Evolutionary conservation across 92 coral and sea anemone genomes (phyloP), one percentile per base, ranked within the genome.

Genomic region (Meandrina meandrites): DNA sequence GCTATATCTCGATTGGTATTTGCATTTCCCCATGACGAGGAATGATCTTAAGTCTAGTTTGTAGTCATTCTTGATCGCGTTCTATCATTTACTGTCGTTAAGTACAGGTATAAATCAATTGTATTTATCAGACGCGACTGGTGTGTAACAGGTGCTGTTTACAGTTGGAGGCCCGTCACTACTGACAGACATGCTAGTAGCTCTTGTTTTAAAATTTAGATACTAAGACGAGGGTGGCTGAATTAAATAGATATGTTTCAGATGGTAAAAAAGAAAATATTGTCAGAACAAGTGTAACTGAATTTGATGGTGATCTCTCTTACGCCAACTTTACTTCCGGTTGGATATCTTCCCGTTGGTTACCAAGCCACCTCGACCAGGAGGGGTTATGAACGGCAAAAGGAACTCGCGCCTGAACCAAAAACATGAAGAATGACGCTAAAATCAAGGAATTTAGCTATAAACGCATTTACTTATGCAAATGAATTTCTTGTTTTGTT

Each of bases 121-220:
- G 71, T 75, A 30, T 74, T 75, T 37, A 57, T 37, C 36, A 73
- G 27, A 71, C 79, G 16, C 74, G 36, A n/a, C 87, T 58, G 87
- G 87, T 84, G 40, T 56, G 28, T 1, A 71, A 84, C 87, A 84
- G 87, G 87, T 60, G 68, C 75, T 35, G 54, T 84, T 57, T n/a
- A n/a, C n/a, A n/a, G n/a, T n/a, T 15, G 15, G 16, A 19, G 21
- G 80, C 28, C 24, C 57, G 42, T 78, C 35, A 4, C 30, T 32
- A 62, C 78, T 12, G 7, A 34, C 47, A 13, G 75, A 10, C 62
- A 5, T 24, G 15, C 0, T 3, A 71, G 14, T 21, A 66, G 35
- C 11, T 66, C 34, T 66, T 2, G 34, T 66, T 24, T 22, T 62
- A 62, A 66, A 66, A 28, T 28, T n/a, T 0, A 66, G 6, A 27